These are phyloP conservation scores for Plutella xylostella DNA, from an alignment of 2,888 invertebrate species.

Conservation along the genomic window DNA sequence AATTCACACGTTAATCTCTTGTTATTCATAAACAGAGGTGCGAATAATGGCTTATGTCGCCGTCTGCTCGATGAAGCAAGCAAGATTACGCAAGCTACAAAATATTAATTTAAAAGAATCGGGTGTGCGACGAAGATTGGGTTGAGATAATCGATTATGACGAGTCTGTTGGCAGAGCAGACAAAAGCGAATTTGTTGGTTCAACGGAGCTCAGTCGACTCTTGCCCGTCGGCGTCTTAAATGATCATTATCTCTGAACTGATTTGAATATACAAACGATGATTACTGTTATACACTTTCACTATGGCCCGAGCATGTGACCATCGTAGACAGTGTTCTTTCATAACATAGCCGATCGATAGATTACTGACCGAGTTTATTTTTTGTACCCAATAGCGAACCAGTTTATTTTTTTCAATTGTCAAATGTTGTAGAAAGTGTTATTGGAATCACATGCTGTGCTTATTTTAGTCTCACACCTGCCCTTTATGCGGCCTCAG, in stretches of 20 bases:
- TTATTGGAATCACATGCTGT: not conserved
- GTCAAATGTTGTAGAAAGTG: conserved; percentile 5
- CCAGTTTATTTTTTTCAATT: no score
- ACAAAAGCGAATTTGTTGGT: not conserved
- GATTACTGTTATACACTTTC: conserved; percentile 26
- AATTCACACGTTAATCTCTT: conserved; percentile 18
- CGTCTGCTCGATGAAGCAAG: not conserved
- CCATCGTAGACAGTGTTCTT: not conserved
- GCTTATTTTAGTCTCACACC: no score
- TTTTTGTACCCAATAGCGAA: no score
- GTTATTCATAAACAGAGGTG: conserved; percentile 18
- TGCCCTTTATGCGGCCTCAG: no score
- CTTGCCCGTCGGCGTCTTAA: conserved; percentile 6
- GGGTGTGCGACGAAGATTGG: not conserved
- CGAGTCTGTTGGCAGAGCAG: conserved; percentile 48
- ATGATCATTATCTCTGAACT: conserved; percentile 37
- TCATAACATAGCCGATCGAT: conserved; percentile 5
- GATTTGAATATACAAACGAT: conserved; percentile 33
- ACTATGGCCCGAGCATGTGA: conserved; percentile 18
- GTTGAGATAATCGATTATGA: conserved; percentile 48
- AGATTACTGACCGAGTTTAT: conserved; percentile 1
- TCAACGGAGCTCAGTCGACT: not conserved
- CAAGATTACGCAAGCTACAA: not conserved
- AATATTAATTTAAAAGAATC: not conserved
- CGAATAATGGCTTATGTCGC: not conserved